These are phyloP conservation scores for Thaumatotibia leucotreta DNA, from an alignment of 1,140 invertebrate species.

Conservation along the genomic window DNA sequence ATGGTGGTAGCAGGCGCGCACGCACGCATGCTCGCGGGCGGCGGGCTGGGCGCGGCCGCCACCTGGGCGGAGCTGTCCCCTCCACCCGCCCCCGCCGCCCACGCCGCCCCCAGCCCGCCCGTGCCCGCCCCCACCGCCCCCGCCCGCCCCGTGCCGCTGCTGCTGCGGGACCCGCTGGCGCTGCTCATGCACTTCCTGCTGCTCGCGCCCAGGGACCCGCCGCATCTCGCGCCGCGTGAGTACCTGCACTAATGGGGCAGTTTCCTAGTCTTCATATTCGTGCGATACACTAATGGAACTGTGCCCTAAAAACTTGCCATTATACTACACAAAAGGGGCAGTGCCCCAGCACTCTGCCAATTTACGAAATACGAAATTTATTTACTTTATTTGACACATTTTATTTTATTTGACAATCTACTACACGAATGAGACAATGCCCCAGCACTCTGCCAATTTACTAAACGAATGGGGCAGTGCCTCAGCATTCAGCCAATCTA, in stretches of 20 bases:
- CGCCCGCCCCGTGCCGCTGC: slow-evolving; percentile 90
- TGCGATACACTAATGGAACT: too few species aligned
- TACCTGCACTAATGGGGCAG: slow-evolving; percentile 17
- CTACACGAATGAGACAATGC: too few species aligned
- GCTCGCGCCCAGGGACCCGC: slow-evolving; percentile 59
- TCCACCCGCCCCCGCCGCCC: slow-evolving; percentile 29
- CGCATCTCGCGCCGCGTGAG: slow-evolving; percentile 87
- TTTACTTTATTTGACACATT: too few species aligned
- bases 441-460: too few species aligned
- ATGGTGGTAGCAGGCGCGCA: slow-evolving; percentile 92
- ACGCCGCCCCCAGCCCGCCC: slow-evolving; percentile 36
- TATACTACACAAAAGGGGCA: too few species aligned
- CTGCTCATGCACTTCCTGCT: slow-evolving; percentile 88
- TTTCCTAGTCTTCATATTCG: background rate
- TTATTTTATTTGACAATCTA: too few species aligned
- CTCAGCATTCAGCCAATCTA: too few species aligned
- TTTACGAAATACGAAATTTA: too few species aligned
- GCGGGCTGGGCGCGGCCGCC: slow-evolving; percentile 40
- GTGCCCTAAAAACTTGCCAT: too few species aligned
- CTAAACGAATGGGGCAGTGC: too few species aligned
- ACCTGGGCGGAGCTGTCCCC: slow-evolving; percentile 26
- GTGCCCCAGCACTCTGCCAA: too few species aligned
- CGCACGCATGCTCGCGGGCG: slow-evolving; percentile 83
- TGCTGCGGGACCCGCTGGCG: slow-evolving; percentile 89
- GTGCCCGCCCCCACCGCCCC: too few species aligned